Percentiles rank a stretch among this genome's conserved stretches.
Evolutionary conservation across 2,113 vertebrate genomes (phyloP).

Genomic region (Potamarius usumacintae): DNA sequence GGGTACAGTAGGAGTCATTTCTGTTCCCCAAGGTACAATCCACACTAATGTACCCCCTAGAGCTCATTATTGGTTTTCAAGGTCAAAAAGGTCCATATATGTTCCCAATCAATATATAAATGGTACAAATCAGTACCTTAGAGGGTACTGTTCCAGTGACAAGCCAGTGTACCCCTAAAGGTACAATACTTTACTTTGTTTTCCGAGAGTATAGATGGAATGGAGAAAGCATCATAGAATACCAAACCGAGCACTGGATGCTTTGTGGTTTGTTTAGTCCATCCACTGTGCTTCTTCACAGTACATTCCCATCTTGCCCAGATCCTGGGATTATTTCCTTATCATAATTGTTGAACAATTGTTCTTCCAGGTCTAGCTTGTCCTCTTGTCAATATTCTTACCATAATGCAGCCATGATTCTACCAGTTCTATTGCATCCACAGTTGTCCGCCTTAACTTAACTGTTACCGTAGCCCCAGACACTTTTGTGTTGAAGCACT

Average conservation of each 20-base stretch:
- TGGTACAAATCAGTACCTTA: no score
- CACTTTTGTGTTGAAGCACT: not conserved
- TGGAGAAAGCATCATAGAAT: not conserved
- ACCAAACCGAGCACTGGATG: not conserved
- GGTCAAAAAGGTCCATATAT: no score
- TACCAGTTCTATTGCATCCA: not conserved
- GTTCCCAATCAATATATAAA: no score
- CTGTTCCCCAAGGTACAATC: no score
- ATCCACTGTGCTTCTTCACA: not conserved
- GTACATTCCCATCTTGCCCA: not conserved
- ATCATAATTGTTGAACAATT: not conserved
- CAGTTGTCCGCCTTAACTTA: not conserved
- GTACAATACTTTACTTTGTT: no score
- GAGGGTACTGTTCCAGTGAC: no score
- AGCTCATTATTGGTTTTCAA: no score
- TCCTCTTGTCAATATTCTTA: not conserved
- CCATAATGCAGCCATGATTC: no score
- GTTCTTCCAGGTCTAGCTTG: not conserved
- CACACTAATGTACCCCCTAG: no score
- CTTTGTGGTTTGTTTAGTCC: not conserved
- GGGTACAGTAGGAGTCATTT: no score
- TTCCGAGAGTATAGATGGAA: not conserved
- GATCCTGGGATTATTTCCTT: not conserved
- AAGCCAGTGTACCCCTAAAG: no score
- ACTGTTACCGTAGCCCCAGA: not conserved